A percentile compares a stretch with the other conserved stretches of the same genome.
Conservation (phyloP, 2,888 invertebrate genomes). For the Noctua fimbriata region DNA sequence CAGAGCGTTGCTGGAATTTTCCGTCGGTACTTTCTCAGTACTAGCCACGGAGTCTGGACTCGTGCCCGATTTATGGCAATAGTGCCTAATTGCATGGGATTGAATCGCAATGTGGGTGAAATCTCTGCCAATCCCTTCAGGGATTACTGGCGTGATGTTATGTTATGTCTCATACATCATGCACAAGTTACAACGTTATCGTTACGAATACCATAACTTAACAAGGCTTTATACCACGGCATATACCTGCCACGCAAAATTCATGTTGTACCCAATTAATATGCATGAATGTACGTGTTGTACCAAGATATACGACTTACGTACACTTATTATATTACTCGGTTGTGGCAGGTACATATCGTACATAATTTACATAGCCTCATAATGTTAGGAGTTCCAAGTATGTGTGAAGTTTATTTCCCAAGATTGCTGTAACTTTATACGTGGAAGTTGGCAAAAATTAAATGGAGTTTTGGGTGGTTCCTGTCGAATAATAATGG, state of each 20-base stretch:
- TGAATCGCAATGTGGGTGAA: background rate
- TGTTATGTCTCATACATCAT: background rate
- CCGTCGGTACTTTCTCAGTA: background rate
- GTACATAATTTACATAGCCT: constrained; percentile 23
- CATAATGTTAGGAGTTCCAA: constrained; percentile 4
- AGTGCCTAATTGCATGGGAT: background rate
- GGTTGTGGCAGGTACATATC: constrained; percentile 7
- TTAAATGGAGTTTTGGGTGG: constrained; percentile 38
- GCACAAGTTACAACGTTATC: background rate
- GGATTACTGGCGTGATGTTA: background rate
- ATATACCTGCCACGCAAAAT: constrained; percentile 14
- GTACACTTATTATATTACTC: constrained; percentile 4
- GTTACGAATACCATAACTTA: background rate
- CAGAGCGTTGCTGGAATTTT: background rate
- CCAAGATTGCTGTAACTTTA: constrained; percentile 30
- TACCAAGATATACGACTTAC: constrained; percentile 35
- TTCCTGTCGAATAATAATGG: constrained; percentile 27
- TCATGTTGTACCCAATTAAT: constrained; percentile 20
- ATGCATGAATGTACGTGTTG: constrained; percentile 38
- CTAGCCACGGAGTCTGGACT: background rate
- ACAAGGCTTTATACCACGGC: background rate
- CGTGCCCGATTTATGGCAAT: background rate
- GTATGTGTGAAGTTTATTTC: constrained; percentile 24
- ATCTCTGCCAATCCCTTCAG: background rate
- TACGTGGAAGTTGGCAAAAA: constrained; percentile 23